Evolutionary conservation across 2,113 vertebrate genomes (phyloP).

Genomic region (Aptenodytes forsteri): DNA sequence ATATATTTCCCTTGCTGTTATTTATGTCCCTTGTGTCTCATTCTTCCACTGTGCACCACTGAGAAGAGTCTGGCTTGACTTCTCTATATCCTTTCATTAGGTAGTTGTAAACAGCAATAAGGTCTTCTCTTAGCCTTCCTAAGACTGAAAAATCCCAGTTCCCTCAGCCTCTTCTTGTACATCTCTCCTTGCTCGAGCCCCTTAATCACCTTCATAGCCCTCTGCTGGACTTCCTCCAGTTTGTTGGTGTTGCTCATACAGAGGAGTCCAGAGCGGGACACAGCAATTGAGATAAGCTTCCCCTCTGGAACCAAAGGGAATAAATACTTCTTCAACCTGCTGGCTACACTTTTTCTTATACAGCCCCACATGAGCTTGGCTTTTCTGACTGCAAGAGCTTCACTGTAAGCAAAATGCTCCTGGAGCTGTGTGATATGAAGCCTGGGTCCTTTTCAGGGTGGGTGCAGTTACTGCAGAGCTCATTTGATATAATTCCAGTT

Average conservation of each 20-base stretch:
- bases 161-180: neutral
- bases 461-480: neutral
- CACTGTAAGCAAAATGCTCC: neutral
- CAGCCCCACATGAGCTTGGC: neutral
- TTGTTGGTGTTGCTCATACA: neutral
- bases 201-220: neutral
- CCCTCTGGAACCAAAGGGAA: neutral
- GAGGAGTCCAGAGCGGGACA: neutral
- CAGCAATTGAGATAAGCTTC: neutral
- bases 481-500: neutral
- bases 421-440: neutral
- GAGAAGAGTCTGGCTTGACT: neutral
- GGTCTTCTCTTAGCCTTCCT: neutral
- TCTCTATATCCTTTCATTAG: neutral
- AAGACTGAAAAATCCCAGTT: neutral
- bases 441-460: neutral
- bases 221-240: neutral
- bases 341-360: neutral
- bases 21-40: neutral
- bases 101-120: neutral
- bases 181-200: neutral
- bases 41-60: neutral
- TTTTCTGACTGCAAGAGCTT: neutral
- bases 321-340: constrained; percentile 4
- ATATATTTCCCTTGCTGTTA: neutral